Percentiles rank a stretch among this genome's conserved stretches.
Conservation (phyloP, 1,140 invertebrate species). For the Drosophila cardini region DNA sequence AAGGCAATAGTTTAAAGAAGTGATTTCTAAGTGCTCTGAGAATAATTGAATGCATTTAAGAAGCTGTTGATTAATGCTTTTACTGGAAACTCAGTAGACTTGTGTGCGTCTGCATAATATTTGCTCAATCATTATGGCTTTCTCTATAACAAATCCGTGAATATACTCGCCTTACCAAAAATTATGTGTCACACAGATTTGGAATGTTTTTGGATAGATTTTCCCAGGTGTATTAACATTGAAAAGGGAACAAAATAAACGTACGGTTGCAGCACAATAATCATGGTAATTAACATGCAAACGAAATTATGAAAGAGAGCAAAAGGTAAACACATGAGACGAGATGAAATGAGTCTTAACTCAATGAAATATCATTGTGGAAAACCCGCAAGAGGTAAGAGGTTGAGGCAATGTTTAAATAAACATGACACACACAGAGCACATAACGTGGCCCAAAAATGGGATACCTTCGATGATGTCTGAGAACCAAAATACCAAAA, state of each 20-base stretch:
- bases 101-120: slow-evolving; percentile 6
- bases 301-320: slow-evolving; percentile 80
- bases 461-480: slow-evolving; percentile 43
- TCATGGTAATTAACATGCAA: slow-evolving; percentile 82
- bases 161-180: slow-evolving; percentile 4
- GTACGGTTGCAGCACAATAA: slow-evolving; percentile 74
- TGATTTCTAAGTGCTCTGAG: neutral
- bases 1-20: neutral
- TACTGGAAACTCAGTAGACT: neutral
- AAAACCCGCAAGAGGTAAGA: slow-evolving; percentile 24
- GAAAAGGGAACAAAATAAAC: slow-evolving; percentile 23
- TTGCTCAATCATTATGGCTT: slow-evolving; percentile 27
- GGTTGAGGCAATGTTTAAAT: slow-evolving; percentile 54
- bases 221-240: slow-evolving; percentile 74
- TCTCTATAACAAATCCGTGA: slow-evolving; percentile 10
- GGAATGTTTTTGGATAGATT: slow-evolving; percentile 14
- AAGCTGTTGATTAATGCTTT: neutral
- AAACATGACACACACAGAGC: slow-evolving; percentile 52
- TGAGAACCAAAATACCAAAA: slow-evolving; percentile 61
- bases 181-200: slow-evolving; percentile 31
- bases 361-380: slow-evolving; percentile 74
- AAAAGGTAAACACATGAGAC: slow-evolving; percentile 66
- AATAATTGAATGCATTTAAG: neutral
- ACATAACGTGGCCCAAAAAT: slow-evolving; percentile 61
- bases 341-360: slow-evolving; percentile 19